phyloP scores from a whole-genome alignment of 2,113 vertebrate genomes.

The Meleagris gallopavo region DNA sequence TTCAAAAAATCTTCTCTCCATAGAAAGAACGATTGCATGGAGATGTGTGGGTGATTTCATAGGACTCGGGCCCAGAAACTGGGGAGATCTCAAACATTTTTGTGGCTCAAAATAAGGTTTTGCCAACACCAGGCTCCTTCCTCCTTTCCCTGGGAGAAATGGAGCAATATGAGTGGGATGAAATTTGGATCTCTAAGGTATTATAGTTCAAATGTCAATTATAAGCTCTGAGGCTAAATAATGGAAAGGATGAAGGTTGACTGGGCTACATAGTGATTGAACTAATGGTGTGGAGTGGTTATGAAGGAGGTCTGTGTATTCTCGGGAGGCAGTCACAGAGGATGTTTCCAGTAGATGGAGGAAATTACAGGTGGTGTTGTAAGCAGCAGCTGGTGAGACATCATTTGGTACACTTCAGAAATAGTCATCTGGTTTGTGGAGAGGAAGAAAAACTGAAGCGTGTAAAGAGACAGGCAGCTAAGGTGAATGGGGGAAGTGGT shows the following conservation, averaged over 20 bases:
- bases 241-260: background rate
- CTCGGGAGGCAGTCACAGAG: background rate
- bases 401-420: background rate
- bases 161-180: background rate
- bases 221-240: background rate
- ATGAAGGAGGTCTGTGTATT: background rate
- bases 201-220: background rate
- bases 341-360: background rate
- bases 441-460: background rate
- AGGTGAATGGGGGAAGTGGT: background rate
- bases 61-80: background rate
- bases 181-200: background rate
- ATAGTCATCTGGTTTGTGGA: background rate
- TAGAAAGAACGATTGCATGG: background rate
- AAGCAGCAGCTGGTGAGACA: background rate
- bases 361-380: background rate
- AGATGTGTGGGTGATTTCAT: background rate
- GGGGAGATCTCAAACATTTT: background rate
- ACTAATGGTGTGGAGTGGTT: rapidly evolving
- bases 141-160: background rate
- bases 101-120: background rate
- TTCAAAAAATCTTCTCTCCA: background rate
- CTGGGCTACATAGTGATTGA: rapidly evolving
- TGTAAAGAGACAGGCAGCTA: background rate
- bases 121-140: background rate